phyloP scores from a whole-genome alignment of 2,113 vertebrate species.

The Ophiodon elongatus region DNA sequence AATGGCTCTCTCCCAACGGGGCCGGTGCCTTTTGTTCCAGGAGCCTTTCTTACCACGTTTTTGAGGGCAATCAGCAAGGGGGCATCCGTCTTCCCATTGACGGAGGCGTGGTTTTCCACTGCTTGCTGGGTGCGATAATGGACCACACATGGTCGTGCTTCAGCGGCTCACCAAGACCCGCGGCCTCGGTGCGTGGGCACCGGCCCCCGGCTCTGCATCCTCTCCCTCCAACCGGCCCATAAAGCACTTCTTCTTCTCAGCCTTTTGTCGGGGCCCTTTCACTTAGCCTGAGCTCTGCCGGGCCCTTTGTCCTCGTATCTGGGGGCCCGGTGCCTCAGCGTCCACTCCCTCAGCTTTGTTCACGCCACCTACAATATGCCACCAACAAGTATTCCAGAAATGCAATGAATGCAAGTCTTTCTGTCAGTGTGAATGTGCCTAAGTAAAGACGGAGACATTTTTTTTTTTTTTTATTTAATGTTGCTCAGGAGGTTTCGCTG shows the following conservation, averaged over 20 bases:
- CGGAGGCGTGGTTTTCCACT: slow-evolving; percentile 62
- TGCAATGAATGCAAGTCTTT: slow-evolving; percentile 73
- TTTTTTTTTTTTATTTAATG: slow-evolving; percentile 37
- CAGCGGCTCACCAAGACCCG: slow-evolving; percentile 61
- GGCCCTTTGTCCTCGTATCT: slow-evolving; percentile 75
- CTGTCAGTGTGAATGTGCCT: slow-evolving; percentile 60
- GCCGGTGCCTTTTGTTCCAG: slow-evolving; percentile 67
- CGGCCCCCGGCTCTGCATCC: slow-evolving; percentile 43
- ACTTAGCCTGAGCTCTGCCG: slow-evolving; percentile 55
- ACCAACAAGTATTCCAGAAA: slow-evolving; percentile 80
- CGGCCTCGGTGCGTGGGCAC: slow-evolving; percentile 61
- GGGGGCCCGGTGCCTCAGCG: slow-evolving; percentile 54
- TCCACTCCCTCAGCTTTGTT: slow-evolving; percentile 77
- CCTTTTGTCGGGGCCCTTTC: slow-evolving; percentile 80
- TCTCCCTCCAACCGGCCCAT: slow-evolving; percentile 49
- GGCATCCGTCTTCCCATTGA: slow-evolving; percentile 74
- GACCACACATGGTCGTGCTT: slow-evolving; percentile 84
- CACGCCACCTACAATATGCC: slow-evolving; percentile 75
- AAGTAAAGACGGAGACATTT: slow-evolving; percentile 61
- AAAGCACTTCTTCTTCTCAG: slow-evolving; percentile 64
- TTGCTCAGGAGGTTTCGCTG: slow-evolving; percentile 46
- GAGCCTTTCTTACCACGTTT: slow-evolving; percentile 68
- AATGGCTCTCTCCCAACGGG: slow-evolving; percentile 52
- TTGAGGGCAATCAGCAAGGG: slow-evolving; percentile 64
- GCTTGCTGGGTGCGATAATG: slow-evolving; percentile 75